phyloP scores from a whole-genome alignment of 2,888 invertebrate species.

The Nebria brevicollis region DNA sequence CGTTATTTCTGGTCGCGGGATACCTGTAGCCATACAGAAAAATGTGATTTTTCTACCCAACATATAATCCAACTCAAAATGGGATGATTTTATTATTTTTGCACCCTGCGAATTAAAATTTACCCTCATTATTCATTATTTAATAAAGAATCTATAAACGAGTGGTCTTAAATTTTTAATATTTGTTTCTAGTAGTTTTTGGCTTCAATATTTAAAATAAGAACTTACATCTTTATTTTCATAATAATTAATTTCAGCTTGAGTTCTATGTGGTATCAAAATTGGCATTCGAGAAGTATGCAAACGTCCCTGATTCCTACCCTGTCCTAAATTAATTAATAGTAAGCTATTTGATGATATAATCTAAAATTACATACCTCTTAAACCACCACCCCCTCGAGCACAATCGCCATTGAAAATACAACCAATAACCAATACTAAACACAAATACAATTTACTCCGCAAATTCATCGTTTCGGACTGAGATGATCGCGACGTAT shows the following conservation, averaged over 20 bases:
- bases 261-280: slow-evolving; percentile 68
- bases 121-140: neutral
- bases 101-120: slow-evolving; percentile 68
- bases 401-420: slow-evolving; percentile 2
- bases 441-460: slow-evolving; percentile 8
- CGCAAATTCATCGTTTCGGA: slow-evolving; percentile 19
- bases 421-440: slow-evolving; percentile 19
- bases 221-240: slow-evolving; percentile 72
- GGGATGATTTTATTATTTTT: slow-evolving; percentile 75
- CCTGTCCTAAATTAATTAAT: slow-evolving; percentile 53
- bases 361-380: slow-evolving; percentile 18
- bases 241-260: slow-evolving; percentile 70
- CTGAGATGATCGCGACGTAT: slow-evolving; percentile 20
- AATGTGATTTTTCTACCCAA: slow-evolving; percentile 80
- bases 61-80: slow-evolving; percentile 78
- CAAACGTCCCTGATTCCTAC: slow-evolving; percentile 60
- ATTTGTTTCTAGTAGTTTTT: too few species aligned
- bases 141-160: too few species aligned
- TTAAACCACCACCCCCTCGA: slow-evolving; percentile 16
- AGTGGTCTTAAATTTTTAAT: too few species aligned
- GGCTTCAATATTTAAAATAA: too few species aligned
- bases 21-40: slow-evolving; percentile 76
- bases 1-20: slow-evolving; percentile 77
- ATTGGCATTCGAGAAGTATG: slow-evolving; percentile 67
- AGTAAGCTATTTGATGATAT: slow-evolving; percentile 48